Evolutionary conservation across 2,113 vertebrate genomes (phyloP), one percentile per base, ranked within the genome.

Genomic region (Oriolus oriolus): DNA sequence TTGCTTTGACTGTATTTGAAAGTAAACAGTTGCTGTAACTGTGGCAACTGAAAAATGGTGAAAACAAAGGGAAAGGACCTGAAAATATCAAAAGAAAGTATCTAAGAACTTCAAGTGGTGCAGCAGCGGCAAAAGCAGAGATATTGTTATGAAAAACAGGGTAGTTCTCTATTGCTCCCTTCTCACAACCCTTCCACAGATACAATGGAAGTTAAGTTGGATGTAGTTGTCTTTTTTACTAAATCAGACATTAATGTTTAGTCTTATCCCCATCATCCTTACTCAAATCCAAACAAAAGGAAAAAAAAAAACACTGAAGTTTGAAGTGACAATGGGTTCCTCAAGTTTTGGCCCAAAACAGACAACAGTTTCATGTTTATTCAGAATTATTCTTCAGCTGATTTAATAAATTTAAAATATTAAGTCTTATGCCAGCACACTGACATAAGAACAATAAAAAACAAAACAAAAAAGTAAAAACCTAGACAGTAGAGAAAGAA

Each of bases 101-200:
- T 19, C 16, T 24, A 56, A 79, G 16, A 56, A 47, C 7, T 21
- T 45, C 8, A 22, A 69, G 68, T 10, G 24, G 6, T 44, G 12
- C 30, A 84, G 19, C 15, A 42, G 82, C 19, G 69, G 24, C 33
- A 87, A 41, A 74, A 74, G 10, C 20, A 66, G 33, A 61, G 49
- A 30, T 35, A 60, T 0, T 42, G 1, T 30, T 73, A 42, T 0
- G 1, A 76, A 64, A 76, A 68, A 30, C 0, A 3, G 60, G 3
- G 23, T 64, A 30, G 24, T 24, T 85, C 7, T 53, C 8, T 42
- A 13, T 2, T 27, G 11, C 6, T 8, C 6, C 18, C 16, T 61
- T 60, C 45, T 84, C 64, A 63, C 11, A 79, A 33, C 7, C 7
- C 19, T 89, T 41, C 45, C 17, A n/a, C 0, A 81, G 30, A 10